A percentile compares a stretch with the other conserved stretches of the same genome.
phyloP scores from a whole-genome alignment of 1,140 invertebrate genomes.

The Globodera ellingtonae region DNA sequence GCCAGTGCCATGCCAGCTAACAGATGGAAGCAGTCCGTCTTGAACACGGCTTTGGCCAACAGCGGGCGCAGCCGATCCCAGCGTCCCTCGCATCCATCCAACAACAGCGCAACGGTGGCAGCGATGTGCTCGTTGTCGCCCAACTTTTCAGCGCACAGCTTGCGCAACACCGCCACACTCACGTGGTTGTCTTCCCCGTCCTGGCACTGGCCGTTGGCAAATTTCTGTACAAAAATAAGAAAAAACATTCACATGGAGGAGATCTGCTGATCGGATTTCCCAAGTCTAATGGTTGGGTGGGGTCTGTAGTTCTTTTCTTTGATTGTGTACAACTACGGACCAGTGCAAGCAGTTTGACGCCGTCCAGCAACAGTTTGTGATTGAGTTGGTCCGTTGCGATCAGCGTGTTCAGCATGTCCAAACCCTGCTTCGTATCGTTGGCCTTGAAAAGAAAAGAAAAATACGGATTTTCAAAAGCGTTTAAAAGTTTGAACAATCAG shows the following conservation, averaged over 20 bases:
- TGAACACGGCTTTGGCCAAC: neutral
- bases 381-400: neutral
- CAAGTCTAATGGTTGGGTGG: no score
- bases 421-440: neutral
- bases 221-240: neutral
- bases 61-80: neutral
- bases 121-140: neutral
- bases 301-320: no score
- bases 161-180: neutral
- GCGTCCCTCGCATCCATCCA: neutral
- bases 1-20: neutral
- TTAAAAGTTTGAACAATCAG: no score
- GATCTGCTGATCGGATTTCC: no score
- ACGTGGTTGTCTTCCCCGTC: neutral
- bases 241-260: no score
- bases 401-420: neutral
- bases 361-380: neutral
- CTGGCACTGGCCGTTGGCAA: neutral
- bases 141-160: neutral
- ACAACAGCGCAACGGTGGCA: neutral
- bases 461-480: no score
- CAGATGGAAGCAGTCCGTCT: constrained; percentile 2
- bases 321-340: neutral
- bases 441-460: neutral
- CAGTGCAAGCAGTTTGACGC: neutral